A percentile compares a stretch with the other conserved stretches of the same genome.
These are phyloP conservation scores for Podilymbus podiceps DNA, from an alignment of 2,113 vertebrate genomes.

Conservation along the genomic window DNA sequence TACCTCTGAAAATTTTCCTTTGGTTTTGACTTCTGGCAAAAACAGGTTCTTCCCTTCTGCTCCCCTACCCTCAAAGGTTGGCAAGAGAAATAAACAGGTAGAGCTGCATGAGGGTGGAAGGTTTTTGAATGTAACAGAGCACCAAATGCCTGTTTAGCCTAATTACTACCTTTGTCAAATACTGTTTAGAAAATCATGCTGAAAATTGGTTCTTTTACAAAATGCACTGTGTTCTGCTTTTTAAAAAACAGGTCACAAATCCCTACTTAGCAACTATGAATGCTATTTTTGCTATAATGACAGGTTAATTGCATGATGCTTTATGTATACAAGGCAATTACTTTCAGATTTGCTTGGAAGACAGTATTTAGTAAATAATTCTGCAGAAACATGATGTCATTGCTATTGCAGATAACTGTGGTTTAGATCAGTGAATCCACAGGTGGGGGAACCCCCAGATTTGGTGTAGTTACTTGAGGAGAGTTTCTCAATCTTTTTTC, in stretches of 20 bases:
- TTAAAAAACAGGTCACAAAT: background rate
- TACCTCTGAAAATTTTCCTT: background rate
- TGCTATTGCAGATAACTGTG: background rate
- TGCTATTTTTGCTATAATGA: background rate
- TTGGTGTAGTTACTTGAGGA: background rate
- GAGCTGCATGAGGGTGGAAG: background rate
- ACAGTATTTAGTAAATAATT: background rate
- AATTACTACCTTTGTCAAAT: background rate
- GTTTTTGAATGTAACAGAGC: background rate
- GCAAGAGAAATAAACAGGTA: background rate
- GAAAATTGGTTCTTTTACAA: background rate
- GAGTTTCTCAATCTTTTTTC: background rate
- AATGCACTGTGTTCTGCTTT: background rate
- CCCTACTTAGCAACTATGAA: background rate
- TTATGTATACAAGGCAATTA: background rate
- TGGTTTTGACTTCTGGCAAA: background rate
- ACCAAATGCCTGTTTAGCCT: background rate
- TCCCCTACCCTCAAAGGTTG: background rate
- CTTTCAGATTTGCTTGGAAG: background rate
- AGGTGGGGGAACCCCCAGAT: background rate
- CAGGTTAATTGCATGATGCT: background rate
- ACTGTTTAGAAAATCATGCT: background rate
- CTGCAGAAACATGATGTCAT: background rate
- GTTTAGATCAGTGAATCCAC: background rate
- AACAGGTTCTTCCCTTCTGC: background rate